phyloP scores from a whole-genome alignment of 2,888 invertebrate species.

The Miltochrista miniata region DNA sequence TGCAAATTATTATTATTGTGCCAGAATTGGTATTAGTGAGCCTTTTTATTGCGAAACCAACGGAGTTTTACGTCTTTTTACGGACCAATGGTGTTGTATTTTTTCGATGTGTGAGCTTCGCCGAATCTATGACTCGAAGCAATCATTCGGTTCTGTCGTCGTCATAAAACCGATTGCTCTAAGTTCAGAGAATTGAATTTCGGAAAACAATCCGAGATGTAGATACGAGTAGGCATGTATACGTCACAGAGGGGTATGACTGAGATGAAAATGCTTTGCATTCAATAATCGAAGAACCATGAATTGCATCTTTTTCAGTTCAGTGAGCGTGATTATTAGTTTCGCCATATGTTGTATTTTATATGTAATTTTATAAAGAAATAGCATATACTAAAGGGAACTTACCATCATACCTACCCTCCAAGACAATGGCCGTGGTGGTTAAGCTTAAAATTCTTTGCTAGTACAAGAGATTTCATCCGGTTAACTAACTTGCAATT shows the following conservation, averaged over 20 bases:
- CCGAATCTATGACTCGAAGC: conserved; percentile 31
- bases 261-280: conserved; percentile 15
- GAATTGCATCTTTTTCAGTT: not conserved
- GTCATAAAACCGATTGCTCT: conserved; percentile 32
- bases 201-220: conserved; percentile 15
- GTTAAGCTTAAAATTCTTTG: no score
- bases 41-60: conserved; percentile 50
- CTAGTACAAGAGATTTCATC: no score
- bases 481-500: no score
- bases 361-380: no score
- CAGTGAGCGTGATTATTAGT: not conserved
- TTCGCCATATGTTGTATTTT: no score
- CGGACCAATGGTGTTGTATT: conserved; percentile 38
- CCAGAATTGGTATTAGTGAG: conserved; percentile 60
- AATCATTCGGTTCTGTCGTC: conserved; percentile 35
- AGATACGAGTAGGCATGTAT: conserved; percentile 2
- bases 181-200: conserved; percentile 30
- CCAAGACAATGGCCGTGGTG: no score
- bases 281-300: conserved; percentile 5
- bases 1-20: conserved; percentile 72
- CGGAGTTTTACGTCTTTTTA: conserved; percentile 38
- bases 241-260: conserved; percentile 18
- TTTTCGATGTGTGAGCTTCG: conserved; percentile 29
- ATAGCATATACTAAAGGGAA: no score
- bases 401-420: no score